These are phyloP conservation scores for Drosophila borborema DNA, from an alignment of 2,888 invertebrate species.

Conservation along the genomic window DNA sequence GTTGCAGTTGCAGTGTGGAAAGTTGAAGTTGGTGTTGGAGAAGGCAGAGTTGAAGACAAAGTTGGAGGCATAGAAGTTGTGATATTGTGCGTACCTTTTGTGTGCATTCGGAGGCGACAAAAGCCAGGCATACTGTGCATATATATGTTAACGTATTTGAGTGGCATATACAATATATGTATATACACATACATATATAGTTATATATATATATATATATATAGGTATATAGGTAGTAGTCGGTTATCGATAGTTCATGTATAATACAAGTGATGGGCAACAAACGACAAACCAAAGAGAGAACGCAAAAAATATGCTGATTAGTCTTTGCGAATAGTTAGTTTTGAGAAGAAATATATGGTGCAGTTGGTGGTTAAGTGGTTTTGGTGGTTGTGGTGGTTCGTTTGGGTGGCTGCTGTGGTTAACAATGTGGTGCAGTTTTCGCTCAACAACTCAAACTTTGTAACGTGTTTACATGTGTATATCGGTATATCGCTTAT, in stretches of 20 bases:
- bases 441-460: conserved; percentile 47
- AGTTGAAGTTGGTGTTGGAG: conserved; percentile 80
- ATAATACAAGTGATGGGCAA: conserved; percentile 77
- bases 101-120: conserved; percentile 98
- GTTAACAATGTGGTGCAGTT: conserved; percentile 43
- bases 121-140: conserved; percentile 97
- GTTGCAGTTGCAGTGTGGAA: conserved; percentile 57
- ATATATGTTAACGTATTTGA: conserved; percentile 63
- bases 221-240: conserved; percentile 53
- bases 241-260: conserved; percentile 68
- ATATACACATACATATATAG: conserved; percentile 45
- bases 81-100: conserved; percentile 88
- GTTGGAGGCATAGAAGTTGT: conserved; percentile 83
- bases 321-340: conserved; percentile 60
- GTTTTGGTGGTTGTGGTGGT: conserved; percentile 7
- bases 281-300: conserved; percentile 75
- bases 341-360: conserved; percentile 38
- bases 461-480: conserved; percentile 26
- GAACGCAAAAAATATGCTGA: conserved; percentile 68
- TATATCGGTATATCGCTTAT: conserved; percentile 20
- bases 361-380: conserved; percentile 28
- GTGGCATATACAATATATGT: conserved; percentile 55
- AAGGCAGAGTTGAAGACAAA: conserved; percentile 81
- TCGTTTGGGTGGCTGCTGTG: conserved; percentile 29
- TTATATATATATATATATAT: conserved; percentile 37